A percentile compares a stretch with the other conserved stretches of the same genome.
These are phyloP conservation scores for Bujurquina vittata DNA, from an alignment of 2,113 vertebrate genomes.

Conservation along the genomic window DNA sequence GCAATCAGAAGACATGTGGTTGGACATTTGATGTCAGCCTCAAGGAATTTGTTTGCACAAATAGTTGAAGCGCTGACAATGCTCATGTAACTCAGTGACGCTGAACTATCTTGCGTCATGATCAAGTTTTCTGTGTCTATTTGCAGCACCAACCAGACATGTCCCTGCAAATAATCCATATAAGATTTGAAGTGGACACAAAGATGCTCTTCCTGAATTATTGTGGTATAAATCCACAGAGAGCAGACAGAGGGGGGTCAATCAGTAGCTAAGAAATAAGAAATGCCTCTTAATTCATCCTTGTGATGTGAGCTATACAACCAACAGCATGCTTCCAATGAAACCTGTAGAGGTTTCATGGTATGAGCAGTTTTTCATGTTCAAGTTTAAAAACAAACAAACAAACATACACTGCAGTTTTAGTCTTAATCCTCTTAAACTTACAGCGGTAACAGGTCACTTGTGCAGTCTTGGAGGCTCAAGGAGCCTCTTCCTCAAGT, in stretches of 20 bases:
- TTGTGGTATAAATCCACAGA: conserved; percentile 43
- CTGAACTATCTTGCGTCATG: conserved; percentile 36
- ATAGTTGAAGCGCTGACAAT: conserved; percentile 43
- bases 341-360: conserved; percentile 52
- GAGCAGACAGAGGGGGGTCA: conserved; percentile 3
- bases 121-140: background rate
- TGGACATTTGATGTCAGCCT: conserved; percentile 68
- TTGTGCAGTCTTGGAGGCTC: background rate
- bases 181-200: conserved; percentile 30
- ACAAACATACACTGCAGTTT: background rate
- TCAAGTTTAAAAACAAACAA: conserved; percentile 16
- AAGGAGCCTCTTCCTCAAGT: conserved; percentile 11
- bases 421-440: conserved; percentile 10
- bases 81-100: conserved; percentile 38
- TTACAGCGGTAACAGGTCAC: background rate
- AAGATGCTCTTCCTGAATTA: conserved; percentile 23
- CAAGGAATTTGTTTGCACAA: conserved; percentile 66
- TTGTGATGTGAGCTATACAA: conserved; percentile 53
- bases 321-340: conserved; percentile 19
- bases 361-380: conserved; percentile 49
- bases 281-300: conserved; percentile 63
- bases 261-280: conserved; percentile 51
- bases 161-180: conserved; percentile 23
- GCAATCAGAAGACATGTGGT: conserved; percentile 63
- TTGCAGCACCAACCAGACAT: conserved; percentile 8